Conservation (phyloP, 2,888 invertebrate genomes). For the Rhamnusium bicolor region DNA sequence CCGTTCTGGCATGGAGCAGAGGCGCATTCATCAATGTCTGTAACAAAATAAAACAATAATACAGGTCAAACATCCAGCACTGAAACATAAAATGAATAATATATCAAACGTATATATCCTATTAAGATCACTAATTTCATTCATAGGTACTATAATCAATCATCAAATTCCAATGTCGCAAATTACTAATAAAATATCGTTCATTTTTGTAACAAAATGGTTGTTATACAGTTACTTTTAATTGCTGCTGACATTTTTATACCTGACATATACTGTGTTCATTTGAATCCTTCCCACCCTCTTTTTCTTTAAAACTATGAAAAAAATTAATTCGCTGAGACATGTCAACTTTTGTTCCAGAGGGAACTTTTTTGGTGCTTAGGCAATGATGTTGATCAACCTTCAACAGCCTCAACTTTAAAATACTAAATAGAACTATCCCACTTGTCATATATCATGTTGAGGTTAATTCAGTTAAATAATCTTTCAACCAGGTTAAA, state of each 20-base stretch:
- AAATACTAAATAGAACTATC: no score
- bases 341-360: no score
- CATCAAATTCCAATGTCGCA: constrained; percentile 45
- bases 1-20: constrained; percentile 93
- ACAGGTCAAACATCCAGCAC: constrained; percentile 41
- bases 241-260: constrained; percentile 5
- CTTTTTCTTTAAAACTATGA: no score
- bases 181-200: constrained; percentile 35
- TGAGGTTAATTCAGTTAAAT: no score
- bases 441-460: no score
- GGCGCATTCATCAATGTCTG: constrained; percentile 92
- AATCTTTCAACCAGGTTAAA: no score
- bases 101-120: constrained; percentile 52
- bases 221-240: neutral
- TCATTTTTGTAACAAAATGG: constrained; percentile 12
- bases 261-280: neutral
- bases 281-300: no score
- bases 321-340: no score
- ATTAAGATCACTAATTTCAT: constrained; percentile 42
- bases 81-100: constrained; percentile 1
- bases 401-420: no score
- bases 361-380: no score
- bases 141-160: no score
- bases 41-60: constrained; percentile 54
- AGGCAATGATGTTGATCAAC: no score